These are phyloP conservation scores for Climacteris rufus DNA, from an alignment of 2,113 vertebrate species.

Conservation along the genomic window DNA sequence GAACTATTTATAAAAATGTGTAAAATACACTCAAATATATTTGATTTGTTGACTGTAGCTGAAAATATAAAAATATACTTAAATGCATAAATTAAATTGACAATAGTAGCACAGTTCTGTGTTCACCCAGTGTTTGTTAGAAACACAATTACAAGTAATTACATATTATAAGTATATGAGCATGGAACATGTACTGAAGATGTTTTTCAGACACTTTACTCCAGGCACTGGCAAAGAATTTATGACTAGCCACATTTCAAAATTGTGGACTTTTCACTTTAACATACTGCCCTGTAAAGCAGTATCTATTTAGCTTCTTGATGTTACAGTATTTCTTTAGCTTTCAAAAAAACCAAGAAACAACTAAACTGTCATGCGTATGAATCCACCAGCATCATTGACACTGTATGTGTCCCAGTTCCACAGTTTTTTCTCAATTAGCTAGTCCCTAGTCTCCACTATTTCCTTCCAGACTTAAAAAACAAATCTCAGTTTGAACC, in stretches of 20 bases:
- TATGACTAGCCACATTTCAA: neutral
- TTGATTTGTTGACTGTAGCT: slow-evolving; percentile 34
- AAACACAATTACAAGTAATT: slow-evolving; percentile 9
- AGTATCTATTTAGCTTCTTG: neutral
- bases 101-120: slow-evolving; percentile 27
- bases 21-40: slow-evolving; percentile 47
- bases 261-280: neutral
- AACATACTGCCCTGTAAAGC: slow-evolving; percentile 20
- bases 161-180: neutral
- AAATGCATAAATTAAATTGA: slow-evolving; percentile 68
- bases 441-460: neutral
- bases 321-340: slow-evolving; percentile 1
- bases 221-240: slow-evolving; percentile 9
- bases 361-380: neutral
- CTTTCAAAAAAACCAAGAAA: slow-evolving; percentile 24
- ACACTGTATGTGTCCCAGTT: neutral
- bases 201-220: slow-evolving; percentile 37
- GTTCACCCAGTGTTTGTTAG: slow-evolving; percentile 40
- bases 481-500: neutral
- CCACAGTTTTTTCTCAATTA: neutral
- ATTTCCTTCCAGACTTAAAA: neutral
- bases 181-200: neutral
- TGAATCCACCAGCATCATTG: neutral
- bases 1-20: slow-evolving; percentile 29
- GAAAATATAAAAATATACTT: slow-evolving; percentile 71